phyloP scores from a whole-genome alignment of 2,113 vertebrate genomes.

The Perca schrenkii region DNA sequence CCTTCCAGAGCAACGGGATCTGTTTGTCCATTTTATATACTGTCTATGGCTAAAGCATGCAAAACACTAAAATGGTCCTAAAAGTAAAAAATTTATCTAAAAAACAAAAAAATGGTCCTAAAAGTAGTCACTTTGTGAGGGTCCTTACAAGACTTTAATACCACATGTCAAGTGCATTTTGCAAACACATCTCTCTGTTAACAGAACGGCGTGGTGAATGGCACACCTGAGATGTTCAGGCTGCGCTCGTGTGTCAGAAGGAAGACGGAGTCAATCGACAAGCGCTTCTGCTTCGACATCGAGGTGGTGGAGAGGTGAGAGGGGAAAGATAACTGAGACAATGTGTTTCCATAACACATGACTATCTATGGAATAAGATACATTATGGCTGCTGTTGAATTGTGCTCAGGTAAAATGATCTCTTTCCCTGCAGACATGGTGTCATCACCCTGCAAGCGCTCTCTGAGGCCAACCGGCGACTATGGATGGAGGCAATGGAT shows the following conservation, averaged over 20 bases:
- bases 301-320: constrained; percentile 95
- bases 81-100: background rate
- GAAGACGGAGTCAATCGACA: constrained; percentile 98
- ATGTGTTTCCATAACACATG: background rate
- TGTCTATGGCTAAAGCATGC: background rate
- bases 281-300: constrained; percentile 98
- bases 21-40: too few relatives aligned
- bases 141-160: background rate
- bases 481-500: constrained; percentile 99
- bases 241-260: constrained; percentile 95
- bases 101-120: background rate
- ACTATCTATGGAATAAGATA: background rate
- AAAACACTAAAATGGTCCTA: background rate
- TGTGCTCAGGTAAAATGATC: background rate
- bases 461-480: constrained; percentile 94
- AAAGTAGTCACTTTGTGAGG: background rate
- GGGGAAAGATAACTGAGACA: background rate
- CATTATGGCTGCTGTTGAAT: background rate
- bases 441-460: constrained; percentile 96
- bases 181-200: background rate
- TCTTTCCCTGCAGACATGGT: constrained; percentile 86
- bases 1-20: too few relatives aligned
- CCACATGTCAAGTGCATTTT: background rate
- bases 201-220: constrained; percentile 90
- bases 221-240: constrained; percentile 89